These are phyloP conservation scores for Taphrorychus bicolor DNA, from an alignment of 2,888 invertebrate species.

Conservation along the genomic window DNA sequence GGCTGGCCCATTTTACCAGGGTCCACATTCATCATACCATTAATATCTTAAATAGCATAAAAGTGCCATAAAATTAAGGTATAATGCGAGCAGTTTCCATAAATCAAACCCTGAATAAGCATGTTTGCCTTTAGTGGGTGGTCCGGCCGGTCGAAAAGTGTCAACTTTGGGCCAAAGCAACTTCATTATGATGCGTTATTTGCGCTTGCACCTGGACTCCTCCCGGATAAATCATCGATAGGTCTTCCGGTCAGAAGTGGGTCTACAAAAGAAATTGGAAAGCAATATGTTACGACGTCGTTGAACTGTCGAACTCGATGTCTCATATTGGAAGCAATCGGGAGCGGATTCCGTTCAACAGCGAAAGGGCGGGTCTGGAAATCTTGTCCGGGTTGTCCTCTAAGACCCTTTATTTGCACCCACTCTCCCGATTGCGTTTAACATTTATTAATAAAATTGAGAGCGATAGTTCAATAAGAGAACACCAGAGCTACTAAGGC, in stretches of 20 bases:
- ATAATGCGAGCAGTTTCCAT: slow-evolving; percentile 20
- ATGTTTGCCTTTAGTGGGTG: slow-evolving; percentile 37
- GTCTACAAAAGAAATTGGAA: slow-evolving; percentile 19
- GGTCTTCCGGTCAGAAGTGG: neutral
- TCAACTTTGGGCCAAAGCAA: slow-evolving; percentile 6
- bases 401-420: slow-evolving; percentile 27
- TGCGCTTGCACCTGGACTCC: slow-evolving; percentile 9
- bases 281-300: slow-evolving; percentile 59
- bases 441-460: slow-evolving; percentile 17
- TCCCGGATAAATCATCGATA: slow-evolving; percentile 1
- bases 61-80: slow-evolving; percentile 36
- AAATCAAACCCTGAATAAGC: slow-evolving; percentile 35
- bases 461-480: slow-evolving; percentile 1
- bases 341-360: slow-evolving; percentile 60
- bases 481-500: slow-evolving; percentile 21
- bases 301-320: slow-evolving; percentile 61
- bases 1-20: slow-evolving; percentile 7
- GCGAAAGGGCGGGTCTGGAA: slow-evolving; percentile 59
- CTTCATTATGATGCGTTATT: slow-evolving; percentile 8
- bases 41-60: slow-evolving; percentile 33
- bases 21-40: slow-evolving; percentile 21
- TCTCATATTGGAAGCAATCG: slow-evolving; percentile 59
- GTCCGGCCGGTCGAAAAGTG: slow-evolving; percentile 14
- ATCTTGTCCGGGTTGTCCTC: slow-evolving; percentile 48
- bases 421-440: slow-evolving; percentile 28